These are phyloP conservation scores for Willisornis vidua DNA, from an alignment of 2,113 vertebrate genomes.

Conservation along the genomic window DNA sequence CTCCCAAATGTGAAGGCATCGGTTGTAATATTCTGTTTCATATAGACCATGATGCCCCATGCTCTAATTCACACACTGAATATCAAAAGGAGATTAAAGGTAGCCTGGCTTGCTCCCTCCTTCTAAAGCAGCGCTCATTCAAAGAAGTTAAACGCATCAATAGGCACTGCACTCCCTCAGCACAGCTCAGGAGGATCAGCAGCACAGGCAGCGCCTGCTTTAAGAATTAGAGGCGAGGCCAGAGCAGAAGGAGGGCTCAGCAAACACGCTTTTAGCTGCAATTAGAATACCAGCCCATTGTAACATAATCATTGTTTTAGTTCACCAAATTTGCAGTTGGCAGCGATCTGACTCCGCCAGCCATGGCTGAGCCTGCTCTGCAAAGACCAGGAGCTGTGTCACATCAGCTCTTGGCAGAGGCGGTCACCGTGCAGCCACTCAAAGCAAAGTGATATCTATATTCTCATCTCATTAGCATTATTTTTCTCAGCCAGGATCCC, in stretches of 20 bases:
- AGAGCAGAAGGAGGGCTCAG: conserved; percentile 30
- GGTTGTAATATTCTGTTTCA: background rate
- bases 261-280: conserved; percentile 24
- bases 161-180: background rate
- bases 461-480: conserved; percentile 50
- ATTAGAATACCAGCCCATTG: conserved; percentile 57
- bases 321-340: conserved; percentile 46
- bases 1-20: background rate
- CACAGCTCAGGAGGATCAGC: background rate
- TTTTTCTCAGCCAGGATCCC: conserved; percentile 15
- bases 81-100: conserved; percentile 16
- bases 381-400: conserved; percentile 11
- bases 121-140: conserved; percentile 9
- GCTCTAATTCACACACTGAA: background rate
- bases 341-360: conserved; percentile 10
- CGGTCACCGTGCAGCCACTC: conserved; percentile 25
- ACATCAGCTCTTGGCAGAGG: conserved; percentile 52
- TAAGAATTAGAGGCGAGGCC: conserved; percentile 25
- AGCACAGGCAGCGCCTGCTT: background rate
- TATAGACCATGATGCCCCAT: background rate
- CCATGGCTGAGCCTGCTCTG: conserved; percentile 20
- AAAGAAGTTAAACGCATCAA: conserved; percentile 16
- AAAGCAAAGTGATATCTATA: conserved; percentile 36
- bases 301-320: conserved; percentile 60
- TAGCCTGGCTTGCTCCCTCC: background rate